Evolutionary conservation across 2,113 vertebrate species (phyloP).

Genomic region (Nicator chloris): DNA sequence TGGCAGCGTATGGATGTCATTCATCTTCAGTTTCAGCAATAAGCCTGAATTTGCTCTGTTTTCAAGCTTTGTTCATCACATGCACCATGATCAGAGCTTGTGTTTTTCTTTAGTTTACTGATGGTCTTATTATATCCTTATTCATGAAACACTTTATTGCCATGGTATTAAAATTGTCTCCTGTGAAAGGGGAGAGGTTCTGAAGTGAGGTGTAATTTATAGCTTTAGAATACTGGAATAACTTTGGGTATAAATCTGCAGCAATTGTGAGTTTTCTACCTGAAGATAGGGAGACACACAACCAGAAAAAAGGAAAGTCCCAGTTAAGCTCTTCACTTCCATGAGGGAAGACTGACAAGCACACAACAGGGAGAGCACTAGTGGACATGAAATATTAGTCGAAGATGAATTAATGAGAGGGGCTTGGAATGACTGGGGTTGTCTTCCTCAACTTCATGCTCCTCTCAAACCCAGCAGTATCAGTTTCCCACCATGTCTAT

Average conservation of each 20-base stretch:
- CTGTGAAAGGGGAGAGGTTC: neutral
- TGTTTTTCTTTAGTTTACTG: neutral
- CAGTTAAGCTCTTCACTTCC: neutral
- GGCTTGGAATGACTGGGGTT: neutral
- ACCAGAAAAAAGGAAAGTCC: neutral
- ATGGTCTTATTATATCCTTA: neutral
- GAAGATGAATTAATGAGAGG: neutral
- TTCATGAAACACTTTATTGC: neutral
- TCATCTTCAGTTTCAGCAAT: neutral
- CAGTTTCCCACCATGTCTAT: neutral
- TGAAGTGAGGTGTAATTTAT: neutral
- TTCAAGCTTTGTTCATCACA: neutral
- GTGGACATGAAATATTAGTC: neutral
- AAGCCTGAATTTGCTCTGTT: neutral
- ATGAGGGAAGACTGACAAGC: neutral
- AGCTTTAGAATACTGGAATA: neutral
- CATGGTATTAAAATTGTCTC: neutral
- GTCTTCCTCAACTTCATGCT: neutral
- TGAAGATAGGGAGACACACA: neutral
- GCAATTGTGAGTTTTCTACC: neutral
- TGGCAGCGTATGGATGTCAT: neutral
- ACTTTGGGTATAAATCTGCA: neutral
- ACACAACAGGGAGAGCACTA: neutral
- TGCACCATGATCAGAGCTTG: neutral
- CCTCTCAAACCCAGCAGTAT: neutral